Conservation (phyloP, 2,888 invertebrate genomes). For the Charanyca ferruginea region DNA sequence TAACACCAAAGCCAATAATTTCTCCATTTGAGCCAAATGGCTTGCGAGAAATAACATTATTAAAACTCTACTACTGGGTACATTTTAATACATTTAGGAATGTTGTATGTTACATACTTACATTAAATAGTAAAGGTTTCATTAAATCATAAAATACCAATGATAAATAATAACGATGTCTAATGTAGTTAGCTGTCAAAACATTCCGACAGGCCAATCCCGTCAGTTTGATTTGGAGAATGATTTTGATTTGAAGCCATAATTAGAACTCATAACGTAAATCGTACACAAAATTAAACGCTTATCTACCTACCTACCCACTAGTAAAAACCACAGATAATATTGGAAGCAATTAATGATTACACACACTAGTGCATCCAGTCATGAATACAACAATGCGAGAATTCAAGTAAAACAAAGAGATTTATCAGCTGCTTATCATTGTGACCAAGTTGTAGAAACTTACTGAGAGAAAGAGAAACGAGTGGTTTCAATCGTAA, state of each 20-base stretch:
- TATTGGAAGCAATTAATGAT: conserved; percentile 10
- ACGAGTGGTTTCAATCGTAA: background rate
- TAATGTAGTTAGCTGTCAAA: too few species aligned
- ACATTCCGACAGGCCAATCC: too few species aligned
- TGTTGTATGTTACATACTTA: too few species aligned
- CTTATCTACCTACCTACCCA: too few species aligned
- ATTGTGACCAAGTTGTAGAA: conserved; percentile 4
- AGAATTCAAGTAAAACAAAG: conserved; percentile 17
- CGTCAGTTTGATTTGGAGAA: too few species aligned
- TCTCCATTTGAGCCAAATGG: conserved; percentile 12
- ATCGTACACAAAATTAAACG: too few species aligned
- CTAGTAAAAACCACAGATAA: background rate
- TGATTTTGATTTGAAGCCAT: too few species aligned
- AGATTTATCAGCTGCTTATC: conserved; percentile 17
- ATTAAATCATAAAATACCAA: too few species aligned
- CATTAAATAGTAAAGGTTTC: too few species aligned
- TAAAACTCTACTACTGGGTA: background rate
- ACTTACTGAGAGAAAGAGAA: background rate
- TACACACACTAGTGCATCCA: conserved; percentile 2
- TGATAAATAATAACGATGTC: too few species aligned
- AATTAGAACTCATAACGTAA: too few species aligned
- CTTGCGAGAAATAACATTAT: background rate
- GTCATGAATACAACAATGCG: background rate
- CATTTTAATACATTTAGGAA: too few species aligned
- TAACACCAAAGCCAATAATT: conserved; percentile 18